phyloP scores from a whole-genome alignment of 2,888 invertebrate genomes.

The Sycophila texana region DNA sequence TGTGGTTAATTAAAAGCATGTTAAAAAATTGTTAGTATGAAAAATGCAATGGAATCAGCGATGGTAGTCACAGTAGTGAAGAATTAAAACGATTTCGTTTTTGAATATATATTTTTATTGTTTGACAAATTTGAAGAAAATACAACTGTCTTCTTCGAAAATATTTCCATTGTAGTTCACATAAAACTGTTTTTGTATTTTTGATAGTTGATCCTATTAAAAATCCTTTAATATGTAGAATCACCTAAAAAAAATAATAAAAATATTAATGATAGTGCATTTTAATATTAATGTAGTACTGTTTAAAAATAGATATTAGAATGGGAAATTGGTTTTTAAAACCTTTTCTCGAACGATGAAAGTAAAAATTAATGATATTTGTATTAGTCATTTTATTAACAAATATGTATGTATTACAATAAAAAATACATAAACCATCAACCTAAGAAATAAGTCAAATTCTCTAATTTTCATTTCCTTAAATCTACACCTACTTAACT shows the following conservation, averaged over 20 bases:
- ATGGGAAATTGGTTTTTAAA: background rate
- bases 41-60: slow-evolving; percentile 1
- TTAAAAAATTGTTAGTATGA: slow-evolving; percentile 37
- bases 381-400: slow-evolving; percentile 37
- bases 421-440: slow-evolving; percentile 26
- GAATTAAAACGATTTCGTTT: background rate
- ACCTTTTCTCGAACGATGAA: background rate
- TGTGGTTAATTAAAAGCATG: slow-evolving; percentile 22
- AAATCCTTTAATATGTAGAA: too few relatives aligned
- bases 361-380: background rate
- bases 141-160: too few relatives aligned
- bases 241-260: too few relatives aligned
- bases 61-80: background rate
- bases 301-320: background rate
- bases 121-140: too few relatives aligned
- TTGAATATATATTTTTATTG: too few relatives aligned
- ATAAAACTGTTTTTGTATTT: too few relatives aligned
- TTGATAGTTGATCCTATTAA: too few relatives aligned
- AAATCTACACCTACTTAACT: too few relatives aligned
- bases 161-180: too few relatives aligned
- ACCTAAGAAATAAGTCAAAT: background rate
- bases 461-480: too few relatives aligned
- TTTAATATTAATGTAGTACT: background rate
- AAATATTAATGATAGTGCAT: too few relatives aligned
- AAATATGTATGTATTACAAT: slow-evolving; percentile 20